These are phyloP conservation scores for Equus quagga DNA, from an alignment of 2,113 vertebrate species.

Conservation along the genomic window DNA sequence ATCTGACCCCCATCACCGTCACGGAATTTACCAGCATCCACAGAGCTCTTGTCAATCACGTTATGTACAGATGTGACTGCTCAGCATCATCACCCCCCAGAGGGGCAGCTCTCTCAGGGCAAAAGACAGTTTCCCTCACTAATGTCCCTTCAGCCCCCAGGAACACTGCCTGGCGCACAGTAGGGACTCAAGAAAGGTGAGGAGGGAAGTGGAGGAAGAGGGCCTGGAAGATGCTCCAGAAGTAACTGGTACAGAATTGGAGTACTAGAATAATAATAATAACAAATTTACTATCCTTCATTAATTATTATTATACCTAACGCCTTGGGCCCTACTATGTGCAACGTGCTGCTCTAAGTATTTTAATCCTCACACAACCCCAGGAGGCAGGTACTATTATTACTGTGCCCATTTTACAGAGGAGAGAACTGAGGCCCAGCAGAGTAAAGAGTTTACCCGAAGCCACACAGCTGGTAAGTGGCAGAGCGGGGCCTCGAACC, in stretches of 20 bases:
- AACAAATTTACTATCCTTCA: neutral
- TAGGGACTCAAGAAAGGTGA: neutral
- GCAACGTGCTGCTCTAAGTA: neutral
- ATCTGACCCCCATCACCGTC: neutral
- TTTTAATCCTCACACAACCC: neutral
- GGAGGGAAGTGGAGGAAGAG: neutral
- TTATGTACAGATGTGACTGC: accelerated
- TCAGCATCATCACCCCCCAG: accelerated
- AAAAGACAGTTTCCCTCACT: accelerated
- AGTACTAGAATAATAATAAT: neutral
- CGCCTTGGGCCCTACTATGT: neutral
- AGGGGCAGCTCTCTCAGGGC: too few species aligned
- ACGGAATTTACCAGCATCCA: accelerated
- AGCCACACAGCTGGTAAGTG: neutral
- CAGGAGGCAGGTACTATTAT: accelerated
- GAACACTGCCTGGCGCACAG: neutral
- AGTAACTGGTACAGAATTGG: neutral
- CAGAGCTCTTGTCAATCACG: neutral
- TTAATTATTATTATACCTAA: neutral
- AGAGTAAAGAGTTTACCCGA: neutral
- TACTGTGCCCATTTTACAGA: neutral
- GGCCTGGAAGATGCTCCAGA: neutral
- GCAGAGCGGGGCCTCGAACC: neutral
- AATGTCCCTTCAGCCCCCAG: neutral
- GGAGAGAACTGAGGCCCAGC: neutral